These are phyloP conservation scores for Ricordea florida DNA, from an alignment of 92 coral and sea anemone genomes.

Conservation along the genomic window DNA sequence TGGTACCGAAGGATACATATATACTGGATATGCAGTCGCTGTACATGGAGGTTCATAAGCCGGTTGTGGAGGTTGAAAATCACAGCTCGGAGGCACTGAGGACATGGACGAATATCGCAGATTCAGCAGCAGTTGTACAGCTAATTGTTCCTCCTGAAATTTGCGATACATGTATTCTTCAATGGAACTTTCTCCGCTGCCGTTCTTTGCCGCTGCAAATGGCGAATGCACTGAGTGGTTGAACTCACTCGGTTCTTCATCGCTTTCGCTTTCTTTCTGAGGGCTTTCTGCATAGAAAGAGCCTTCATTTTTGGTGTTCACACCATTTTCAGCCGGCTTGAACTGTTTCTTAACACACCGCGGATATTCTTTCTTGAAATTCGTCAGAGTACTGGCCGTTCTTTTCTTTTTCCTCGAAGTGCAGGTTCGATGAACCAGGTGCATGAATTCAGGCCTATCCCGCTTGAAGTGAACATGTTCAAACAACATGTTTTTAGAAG, in stretches of 20 bases:
- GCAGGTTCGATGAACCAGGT: slow-evolving; percentile 91
- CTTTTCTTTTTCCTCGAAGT: slow-evolving; percentile 85
- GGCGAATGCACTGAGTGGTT: slow-evolving; percentile 51
- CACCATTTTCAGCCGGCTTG: slow-evolving; percentile 8
- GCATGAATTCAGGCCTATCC: slow-evolving; percentile 94
- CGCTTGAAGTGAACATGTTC: slow-evolving; percentile 91
- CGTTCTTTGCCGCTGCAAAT: slow-evolving; percentile 58
- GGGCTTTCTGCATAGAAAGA: slow-evolving; percentile 46
- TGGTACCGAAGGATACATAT: slow-evolving; percentile 33
- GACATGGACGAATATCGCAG: slow-evolving; percentile 85
- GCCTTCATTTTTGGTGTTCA: slow-evolving; percentile 27
- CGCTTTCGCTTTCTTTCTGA: slow-evolving; percentile 65
- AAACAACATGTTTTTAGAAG: slow-evolving; percentile 97
- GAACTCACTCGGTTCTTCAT: slow-evolving; percentile 49
- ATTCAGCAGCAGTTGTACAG: slow-evolving; percentile 88
- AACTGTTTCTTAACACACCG: not conserved
- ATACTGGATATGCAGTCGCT: slow-evolving; percentile 21
- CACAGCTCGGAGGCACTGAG: slow-evolving; percentile 31
- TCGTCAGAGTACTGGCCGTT: slow-evolving; percentile 39
- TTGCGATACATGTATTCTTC: slow-evolving; percentile 88
- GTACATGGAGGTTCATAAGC: slow-evolving; percentile 14
- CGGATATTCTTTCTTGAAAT: slow-evolving; percentile 13
- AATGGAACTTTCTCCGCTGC: slow-evolving; percentile 50
- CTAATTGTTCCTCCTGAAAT: slow-evolving; percentile 89
- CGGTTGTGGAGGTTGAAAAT: slow-evolving; percentile 36